A percentile compares a stretch with the other conserved stretches of the same genome.
Conservation (phyloP, 1,140 invertebrate species). For the Zaprionus ghesquierei region DNA sequence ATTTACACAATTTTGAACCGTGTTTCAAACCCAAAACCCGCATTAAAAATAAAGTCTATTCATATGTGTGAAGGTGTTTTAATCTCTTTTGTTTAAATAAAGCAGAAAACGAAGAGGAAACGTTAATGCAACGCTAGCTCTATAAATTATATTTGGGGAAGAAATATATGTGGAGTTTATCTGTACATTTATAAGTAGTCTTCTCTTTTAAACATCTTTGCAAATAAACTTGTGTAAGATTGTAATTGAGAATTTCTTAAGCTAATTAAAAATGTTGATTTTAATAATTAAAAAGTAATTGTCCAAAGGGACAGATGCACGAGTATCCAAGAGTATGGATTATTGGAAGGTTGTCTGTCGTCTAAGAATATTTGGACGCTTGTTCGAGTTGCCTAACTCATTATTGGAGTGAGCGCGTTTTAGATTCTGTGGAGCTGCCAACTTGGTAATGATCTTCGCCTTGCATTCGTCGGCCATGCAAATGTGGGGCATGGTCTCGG, state of each 20-base stretch:
- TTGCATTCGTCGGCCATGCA: slow-evolving; percentile 10
- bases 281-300: too few species aligned
- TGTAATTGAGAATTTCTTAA: not conserved
- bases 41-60: slow-evolving; percentile 70
- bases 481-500: slow-evolving; percentile 6
- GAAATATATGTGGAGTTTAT: not conserved
- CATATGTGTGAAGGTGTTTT: slow-evolving; percentile 27
- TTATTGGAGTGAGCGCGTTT: slow-evolving; percentile 39
- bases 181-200: not conserved
- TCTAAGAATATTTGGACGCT: slow-evolving; percentile 52
- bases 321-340: not conserved
- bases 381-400: slow-evolving; percentile 19
- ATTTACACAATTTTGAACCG: slow-evolving; percentile 45
- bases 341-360: slow-evolving; percentile 39
- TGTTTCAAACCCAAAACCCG: slow-evolving; percentile 51
- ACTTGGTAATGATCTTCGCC: slow-evolving; percentile 5
- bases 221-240: not conserved
- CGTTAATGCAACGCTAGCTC: too few species aligned
- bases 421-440: slow-evolving; percentile 5
- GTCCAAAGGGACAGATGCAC: not conserved
- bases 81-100: not conserved
- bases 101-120: not conserved
- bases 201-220: too few species aligned
- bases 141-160: not conserved
- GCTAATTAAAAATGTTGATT: not conserved